phyloP scores from a whole-genome alignment of 2,113 vertebrate genomes.

The Riparia riparia region DNA sequence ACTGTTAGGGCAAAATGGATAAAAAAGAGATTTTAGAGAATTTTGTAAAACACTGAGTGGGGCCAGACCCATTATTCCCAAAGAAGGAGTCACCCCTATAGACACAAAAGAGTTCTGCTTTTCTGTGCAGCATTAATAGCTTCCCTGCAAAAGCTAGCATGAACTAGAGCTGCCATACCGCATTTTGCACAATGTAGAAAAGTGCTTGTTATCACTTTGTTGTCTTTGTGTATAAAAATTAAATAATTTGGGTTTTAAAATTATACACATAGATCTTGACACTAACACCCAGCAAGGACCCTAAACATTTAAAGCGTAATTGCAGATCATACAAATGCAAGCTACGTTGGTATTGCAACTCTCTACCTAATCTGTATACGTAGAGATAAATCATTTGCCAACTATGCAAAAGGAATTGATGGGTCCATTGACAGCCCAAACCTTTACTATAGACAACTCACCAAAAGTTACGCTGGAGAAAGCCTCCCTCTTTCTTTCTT shows the following conservation, averaged over 20 bases:
- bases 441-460: neutral
- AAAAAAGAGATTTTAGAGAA: neutral
- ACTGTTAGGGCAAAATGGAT: neutral
- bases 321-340: neutral
- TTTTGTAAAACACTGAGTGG: neutral
- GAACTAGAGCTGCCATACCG: neutral
- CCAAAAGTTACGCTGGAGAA: neutral
- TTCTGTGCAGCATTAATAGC: neutral
- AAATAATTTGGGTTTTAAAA: neutral
- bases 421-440: neutral
- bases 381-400: neutral
- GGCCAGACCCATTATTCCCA: neutral
- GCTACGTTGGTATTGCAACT: neutral
- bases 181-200: neutral
- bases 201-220: neutral
- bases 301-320: neutral
- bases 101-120: neutral
- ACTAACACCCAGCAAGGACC: neutral
- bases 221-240: neutral
- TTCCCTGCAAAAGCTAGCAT: neutral
- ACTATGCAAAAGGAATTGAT: neutral
- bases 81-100: neutral
- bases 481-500: neutral
- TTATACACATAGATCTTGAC: neutral
- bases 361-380: neutral